Evolutionary conservation across 2,888 invertebrate species (phyloP).

Genomic region (Tenodera sinensis): DNA sequence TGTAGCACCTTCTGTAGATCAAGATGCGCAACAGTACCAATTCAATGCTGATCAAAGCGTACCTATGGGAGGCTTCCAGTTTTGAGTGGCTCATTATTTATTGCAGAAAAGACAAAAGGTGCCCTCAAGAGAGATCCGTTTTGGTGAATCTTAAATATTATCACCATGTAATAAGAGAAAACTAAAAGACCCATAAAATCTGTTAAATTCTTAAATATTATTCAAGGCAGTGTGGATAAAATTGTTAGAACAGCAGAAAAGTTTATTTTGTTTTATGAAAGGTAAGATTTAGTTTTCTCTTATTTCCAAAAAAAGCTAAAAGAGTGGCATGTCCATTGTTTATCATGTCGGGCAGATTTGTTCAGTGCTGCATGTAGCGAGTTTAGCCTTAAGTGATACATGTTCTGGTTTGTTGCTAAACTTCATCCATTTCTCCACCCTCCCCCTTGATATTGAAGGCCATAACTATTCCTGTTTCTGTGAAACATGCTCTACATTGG

Average conservation of each 20-base stretch:
- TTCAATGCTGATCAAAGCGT: conserved; percentile 64
- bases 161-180: conserved; percentile 3
- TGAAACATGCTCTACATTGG: not conserved
- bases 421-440: not conserved
- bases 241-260: not conserved
- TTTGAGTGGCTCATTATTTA: conserved; percentile 52
- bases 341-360: not conserved
- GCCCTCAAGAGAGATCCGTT: not conserved
- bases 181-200: not conserved
- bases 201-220: not conserved
- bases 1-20: conserved; percentile 74
- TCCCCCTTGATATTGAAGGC: not conserved
- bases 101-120: not conserved
- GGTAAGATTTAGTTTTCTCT: not conserved
- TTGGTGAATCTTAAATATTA: not conserved
- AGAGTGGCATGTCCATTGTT: not conserved
- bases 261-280: not conserved
- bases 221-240: not conserved
- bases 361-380: not conserved
- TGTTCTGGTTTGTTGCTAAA: not conserved
- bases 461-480: not conserved
- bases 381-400: not conserved
- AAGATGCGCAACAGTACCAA: conserved; percentile 67
- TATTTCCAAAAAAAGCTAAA: not conserved
- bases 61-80: conserved; percentile 77